Conservation (phyloP, 2,113 vertebrate species). For the Plecotus auritus region DNA sequence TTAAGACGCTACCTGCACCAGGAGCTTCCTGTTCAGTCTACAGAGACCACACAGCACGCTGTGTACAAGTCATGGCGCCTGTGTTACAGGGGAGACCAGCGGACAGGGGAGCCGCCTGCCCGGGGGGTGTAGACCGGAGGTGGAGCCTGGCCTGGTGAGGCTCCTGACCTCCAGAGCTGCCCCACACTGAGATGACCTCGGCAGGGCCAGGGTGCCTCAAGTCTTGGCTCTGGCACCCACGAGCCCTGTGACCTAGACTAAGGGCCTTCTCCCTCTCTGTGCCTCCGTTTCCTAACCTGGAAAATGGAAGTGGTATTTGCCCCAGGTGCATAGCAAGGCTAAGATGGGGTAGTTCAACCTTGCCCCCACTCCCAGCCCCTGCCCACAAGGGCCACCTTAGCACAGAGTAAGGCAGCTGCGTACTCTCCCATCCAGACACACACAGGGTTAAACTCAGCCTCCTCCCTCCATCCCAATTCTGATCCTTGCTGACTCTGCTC, state of each 20-base stretch:
- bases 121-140: background rate
- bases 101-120: background rate
- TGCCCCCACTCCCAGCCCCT: background rate
- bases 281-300: background rate
- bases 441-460: background rate
- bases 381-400: background rate
- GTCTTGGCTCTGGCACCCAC: background rate
- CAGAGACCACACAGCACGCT: background rate
- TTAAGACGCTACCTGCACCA: background rate
- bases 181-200: background rate
- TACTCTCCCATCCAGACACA: background rate
- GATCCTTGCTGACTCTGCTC: conserved; percentile 58
- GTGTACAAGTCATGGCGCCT: rapidly evolving
- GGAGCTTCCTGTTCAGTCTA: background rate
- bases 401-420: background rate
- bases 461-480: background rate
- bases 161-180: rapidly evolving
- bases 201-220: background rate
- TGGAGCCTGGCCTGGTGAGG: background rate
- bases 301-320: background rate
- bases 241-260: background rate
- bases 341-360: background rate
- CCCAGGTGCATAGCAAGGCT: background rate
- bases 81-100: background rate
- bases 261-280: no score